Evolutionary conservation across 2,797 vertebrate species (phyloP), one percentile per base, ranked within the genome.

Genomic region (Jordanella pulchra): DNA sequence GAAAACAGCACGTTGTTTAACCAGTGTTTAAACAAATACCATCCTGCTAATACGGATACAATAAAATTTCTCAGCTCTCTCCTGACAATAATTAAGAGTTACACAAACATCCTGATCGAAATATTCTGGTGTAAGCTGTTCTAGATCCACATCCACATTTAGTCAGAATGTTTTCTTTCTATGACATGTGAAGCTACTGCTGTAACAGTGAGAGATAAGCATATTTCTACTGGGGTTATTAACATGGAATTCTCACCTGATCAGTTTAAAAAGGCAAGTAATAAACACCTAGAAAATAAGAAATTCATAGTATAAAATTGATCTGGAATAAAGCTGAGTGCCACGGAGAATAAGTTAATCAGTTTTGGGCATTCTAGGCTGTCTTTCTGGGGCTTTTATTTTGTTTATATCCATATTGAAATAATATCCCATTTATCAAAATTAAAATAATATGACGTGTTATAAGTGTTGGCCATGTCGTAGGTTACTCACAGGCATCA

Each of bases 131-230:
- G 17, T 32, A 71, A 53, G 11, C 45, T 50, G 13, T 44, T 48
- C 12, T 48, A 18, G 7, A 65, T 44, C 42, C 48, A 69, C 12
- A 65, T 44, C 28, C 48, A 69, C 12, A 27, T 69, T 54, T 69
- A 54, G 27, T 63, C 30, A 45, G 14, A 45, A 45, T 0, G 39
- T 23, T 61, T 61, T n/a, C 18, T 14, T 13, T 23, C 12, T 23
- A 42, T 15, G 12, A 61, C 1, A n/a, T 61, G 12, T 6, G 23
- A 35, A 60, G 28, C 32, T 12, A 11, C 9, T 30, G 55, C 28
- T 17, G 55, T 27, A 58, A 11, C 27, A 58, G 21, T 60, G 35
- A 39, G 32, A 60, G 35, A 60, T 39, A 60, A 60, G 23, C 13
- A 6, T 60, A 23, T 23, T 60, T 39, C 1, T 60, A 10, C 5